Evolutionary conservation across 1,140 invertebrate genomes (phyloP).

Genomic region (Popillia japonica): DNA sequence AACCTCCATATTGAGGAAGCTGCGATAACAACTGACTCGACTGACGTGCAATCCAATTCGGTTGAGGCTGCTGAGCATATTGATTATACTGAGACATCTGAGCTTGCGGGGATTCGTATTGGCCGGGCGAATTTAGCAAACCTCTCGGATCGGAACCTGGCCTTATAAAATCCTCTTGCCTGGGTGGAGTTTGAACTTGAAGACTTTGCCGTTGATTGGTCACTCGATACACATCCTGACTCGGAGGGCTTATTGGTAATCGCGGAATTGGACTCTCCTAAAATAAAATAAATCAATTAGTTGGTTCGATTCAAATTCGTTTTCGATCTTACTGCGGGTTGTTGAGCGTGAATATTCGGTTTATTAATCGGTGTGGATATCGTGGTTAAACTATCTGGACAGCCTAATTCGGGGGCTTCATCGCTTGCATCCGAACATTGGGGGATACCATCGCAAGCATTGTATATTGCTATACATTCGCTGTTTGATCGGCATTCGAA

Average conservation of each 20-base stretch:
- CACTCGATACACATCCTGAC: background rate
- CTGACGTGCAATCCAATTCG: constrained; percentile 51
- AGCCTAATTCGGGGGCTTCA: constrained; percentile 82
- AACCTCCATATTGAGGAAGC: constrained; percentile 52
- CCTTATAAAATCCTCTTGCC: constrained; percentile 52
- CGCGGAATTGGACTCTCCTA: constrained; percentile 3
- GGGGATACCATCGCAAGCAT: constrained; percentile 93
- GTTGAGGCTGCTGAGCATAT: constrained; percentile 36
- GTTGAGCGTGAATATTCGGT: background rate
- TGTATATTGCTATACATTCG: constrained; percentile 95
- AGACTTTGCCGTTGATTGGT: constrained; percentile 17
- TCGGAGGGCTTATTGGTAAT: background rate
- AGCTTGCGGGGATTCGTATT: constrained; percentile 43
- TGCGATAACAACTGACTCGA: constrained; percentile 51
- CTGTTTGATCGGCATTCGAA: constrained; percentile 84
- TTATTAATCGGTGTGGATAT: constrained; percentile 4
- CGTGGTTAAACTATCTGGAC: constrained; percentile 62
- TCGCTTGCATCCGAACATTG: constrained; percentile 93
- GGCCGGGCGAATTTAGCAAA: background rate
- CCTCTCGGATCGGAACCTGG: constrained; percentile 44
- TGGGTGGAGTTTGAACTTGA: background rate
- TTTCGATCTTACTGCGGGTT: background rate
- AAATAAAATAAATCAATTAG: background rate
- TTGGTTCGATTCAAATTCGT: background rate
- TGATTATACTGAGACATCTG: constrained; percentile 43